Base-by-base conservation (phyloP, 2,888 invertebrate species). In the Hydroisotoma schaefferi region DNA sequence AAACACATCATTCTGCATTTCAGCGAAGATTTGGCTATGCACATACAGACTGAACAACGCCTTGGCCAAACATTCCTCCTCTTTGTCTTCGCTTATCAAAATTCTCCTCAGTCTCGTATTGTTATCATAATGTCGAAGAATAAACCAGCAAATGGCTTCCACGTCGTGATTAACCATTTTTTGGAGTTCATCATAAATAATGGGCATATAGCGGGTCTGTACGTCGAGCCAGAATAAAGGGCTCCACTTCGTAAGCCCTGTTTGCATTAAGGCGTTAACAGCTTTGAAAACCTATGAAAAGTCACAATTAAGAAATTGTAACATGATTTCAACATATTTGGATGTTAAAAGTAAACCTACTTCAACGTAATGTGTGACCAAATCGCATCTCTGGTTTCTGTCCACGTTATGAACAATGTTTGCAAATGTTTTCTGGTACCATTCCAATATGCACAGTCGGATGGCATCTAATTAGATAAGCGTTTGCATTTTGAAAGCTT, bases 101-200 rank as follows among this genome's bases (percentile, higher is more conserved):
- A 67, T 66, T 33, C 43, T 40, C 26, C 69, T 44, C 2, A 70
- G 38, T 26, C 58, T 59, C 15, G 54, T 46, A 53, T 63, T 61
- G 22, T 65, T 63, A 40, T 60, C 52, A 22, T 55, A 65, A 18
- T 38, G 43, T n/a, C 58, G 25, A 12, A 69, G 55, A 37, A 68
- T 44, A 20, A 46, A 26, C 59, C 61, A 67, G 27, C 70, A 68
- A 20, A 65, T 33, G 2, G 57, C 33, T 57, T 70, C 70, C 37
- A 72, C 65, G 49, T 72, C 72, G 25, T 70, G 67, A 55, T 70
- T 60, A 18, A 70, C 59, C 67, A 70, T 65, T 52, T 72, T 72
- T 33, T 72, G 70, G 4, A 70, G 57, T 33, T 72, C 72, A 40
- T 70, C 69, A 38, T 65, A 72, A 0, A 63, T 60, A 2, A 69